Conservation (phyloP, 2,113 vertebrate genomes). For the Salvator merianae region DNA sequence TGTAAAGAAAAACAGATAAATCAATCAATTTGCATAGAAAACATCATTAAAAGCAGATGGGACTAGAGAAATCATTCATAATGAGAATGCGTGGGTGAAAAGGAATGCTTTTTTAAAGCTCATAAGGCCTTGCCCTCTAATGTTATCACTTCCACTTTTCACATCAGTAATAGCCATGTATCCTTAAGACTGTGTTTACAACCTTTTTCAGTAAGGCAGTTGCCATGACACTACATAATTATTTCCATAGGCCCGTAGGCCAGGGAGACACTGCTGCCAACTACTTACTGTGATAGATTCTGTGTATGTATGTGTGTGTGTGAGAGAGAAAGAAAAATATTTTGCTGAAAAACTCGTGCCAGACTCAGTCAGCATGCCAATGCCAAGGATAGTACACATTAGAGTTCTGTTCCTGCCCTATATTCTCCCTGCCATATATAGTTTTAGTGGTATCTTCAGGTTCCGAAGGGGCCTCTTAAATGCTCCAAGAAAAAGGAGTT, state of each 20-base stretch:
- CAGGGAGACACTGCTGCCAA: not conserved
- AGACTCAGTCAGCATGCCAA: too few species aligned
- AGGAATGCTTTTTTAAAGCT: not conserved
- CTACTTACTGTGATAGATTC: not conserved
- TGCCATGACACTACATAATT: not conserved
- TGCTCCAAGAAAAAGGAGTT: not conserved
- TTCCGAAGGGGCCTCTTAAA: not conserved
- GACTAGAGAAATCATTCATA: too few species aligned
- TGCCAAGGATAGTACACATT: too few species aligned
- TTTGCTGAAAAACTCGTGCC: too few species aligned
- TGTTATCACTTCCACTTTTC: not conserved
- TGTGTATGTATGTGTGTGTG: not conserved
- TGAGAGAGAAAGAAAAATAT: too few species aligned
- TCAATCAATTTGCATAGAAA: too few species aligned
- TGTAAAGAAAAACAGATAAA: too few species aligned
- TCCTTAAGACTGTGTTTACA: not conserved
- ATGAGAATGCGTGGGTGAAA: too few species aligned
- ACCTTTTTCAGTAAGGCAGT: not conserved
- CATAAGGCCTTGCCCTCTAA: not conserved
- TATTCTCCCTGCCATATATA: not conserved
- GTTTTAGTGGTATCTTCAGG: fast-evolving
- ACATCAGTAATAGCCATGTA: not conserved
- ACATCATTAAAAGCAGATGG: too few species aligned
- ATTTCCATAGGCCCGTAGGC: not conserved
- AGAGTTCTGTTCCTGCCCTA: not conserved